Evolutionary conservation across 1,140 invertebrate species (phyloP).

Genomic region (Rhopalosiphum padi): DNA sequence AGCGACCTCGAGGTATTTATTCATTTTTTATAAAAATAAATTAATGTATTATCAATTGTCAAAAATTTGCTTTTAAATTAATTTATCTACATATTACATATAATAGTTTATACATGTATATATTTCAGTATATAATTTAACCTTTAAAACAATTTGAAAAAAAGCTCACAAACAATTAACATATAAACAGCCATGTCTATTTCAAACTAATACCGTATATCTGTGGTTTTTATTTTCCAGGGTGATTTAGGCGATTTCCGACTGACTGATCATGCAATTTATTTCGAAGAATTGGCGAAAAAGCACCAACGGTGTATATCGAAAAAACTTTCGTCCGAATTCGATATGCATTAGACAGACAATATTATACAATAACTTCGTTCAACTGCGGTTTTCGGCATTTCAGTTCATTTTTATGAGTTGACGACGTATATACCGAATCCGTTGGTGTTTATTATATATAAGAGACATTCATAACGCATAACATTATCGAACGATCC

Average conservation of each 20-base stretch:
- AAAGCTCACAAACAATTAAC: neutral
- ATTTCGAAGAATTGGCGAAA: constrained; percentile 17
- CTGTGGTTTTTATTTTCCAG: neutral
- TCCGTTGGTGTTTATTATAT: no score
- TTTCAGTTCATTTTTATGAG: neutral
- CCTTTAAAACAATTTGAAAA: neutral
- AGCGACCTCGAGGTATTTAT: no score
- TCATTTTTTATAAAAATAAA: no score
- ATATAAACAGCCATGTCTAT: neutral
- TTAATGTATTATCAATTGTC: no score
- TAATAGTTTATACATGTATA: neutral
- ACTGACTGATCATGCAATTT: constrained; percentile 18
- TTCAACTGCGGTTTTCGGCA: neutral
- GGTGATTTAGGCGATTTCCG: neutral
- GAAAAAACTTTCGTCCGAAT: neutral
- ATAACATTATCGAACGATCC: neutral
- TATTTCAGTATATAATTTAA: neutral
- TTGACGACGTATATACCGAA: neutral
- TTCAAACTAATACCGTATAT: neutral
- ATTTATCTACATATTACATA: neutral
- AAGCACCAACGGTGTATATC: neutral
- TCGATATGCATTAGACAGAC: neutral
- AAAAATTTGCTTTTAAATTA: neutral
- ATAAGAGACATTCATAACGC: no score
- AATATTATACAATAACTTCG: neutral